Evolutionary conservation across 2,113 vertebrate species (phyloP), one percentile per base, ranked within the genome.

Genomic region (Beaufortia kweichowensis): DNA sequence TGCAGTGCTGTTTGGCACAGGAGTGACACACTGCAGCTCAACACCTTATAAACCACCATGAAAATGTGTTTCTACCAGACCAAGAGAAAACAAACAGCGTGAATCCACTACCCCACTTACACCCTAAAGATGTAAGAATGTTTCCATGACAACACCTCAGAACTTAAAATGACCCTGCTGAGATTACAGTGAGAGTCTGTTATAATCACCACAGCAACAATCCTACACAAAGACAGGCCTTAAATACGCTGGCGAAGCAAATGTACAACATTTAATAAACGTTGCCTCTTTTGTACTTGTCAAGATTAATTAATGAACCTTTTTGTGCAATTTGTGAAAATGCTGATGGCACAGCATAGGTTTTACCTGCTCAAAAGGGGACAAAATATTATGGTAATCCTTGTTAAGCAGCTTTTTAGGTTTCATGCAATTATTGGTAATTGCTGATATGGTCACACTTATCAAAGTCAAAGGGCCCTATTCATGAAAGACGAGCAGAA

Each of bases 81-180:
- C 64, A 57, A 59, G 15, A 71, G 55, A 60, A 31, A 79, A 79
- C 33, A 67, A n/a, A 59, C n/a, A 65, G n/a, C 4, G 48, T 24
- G 33, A 26, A 55, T 39, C n/a, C 8, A 60, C 28, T 74, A 66
- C 56, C 53, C 60, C 39, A 62, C 60, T 26, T 23, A 9, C 50
- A 41, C 66, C 67, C 28, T 55, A 46, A 15, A 28, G 23, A 35
- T 61, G 53, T n/a, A 24, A 12, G 33, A 33, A 33, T 63, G 63
- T 76, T 84, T 76, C 79, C 79, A 76, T 73, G 67, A 84, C 82
- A 63, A 41, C 60, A 69, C 60, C 39, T 21, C 61, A 62, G 67
- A 73, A 28, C 28, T 17, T 69, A 43, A 59, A 28, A 48, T 46
- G 59, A 59, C 65, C 75, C 75, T 55, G 5, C 55, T 74, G 50